Conservation (phyloP, 2,888 invertebrate genomes). For the Atethmia centrago region DNA sequence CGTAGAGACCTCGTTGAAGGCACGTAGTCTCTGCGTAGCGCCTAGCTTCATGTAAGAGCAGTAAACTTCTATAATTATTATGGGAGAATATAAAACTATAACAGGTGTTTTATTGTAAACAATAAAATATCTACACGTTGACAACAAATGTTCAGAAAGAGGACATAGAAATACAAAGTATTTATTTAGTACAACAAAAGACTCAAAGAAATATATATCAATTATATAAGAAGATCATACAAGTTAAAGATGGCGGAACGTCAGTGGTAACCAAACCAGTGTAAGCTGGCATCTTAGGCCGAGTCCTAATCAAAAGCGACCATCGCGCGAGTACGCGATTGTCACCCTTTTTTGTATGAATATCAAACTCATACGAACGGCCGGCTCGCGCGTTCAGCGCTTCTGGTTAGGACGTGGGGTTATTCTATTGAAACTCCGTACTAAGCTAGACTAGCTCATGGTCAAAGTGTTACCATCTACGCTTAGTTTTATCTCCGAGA, state of each 20-base stretch:
- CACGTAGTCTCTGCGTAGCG: not conserved
- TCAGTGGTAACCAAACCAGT: not conserved
- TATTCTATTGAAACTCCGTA: not conserved
- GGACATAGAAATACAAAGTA: not conserved
- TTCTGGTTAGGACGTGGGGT: not conserved
- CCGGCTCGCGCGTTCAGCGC: too few species aligned
- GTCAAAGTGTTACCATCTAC: too few species aligned
- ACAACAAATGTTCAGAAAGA: not conserved
- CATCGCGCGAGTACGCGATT: not conserved
- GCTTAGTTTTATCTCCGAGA: not conserved
- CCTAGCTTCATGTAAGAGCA: slow-evolving; percentile 35
- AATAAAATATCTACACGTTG: not conserved
- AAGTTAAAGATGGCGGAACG: not conserved
- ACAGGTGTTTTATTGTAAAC: slow-evolving; percentile 35
- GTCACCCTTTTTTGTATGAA: not conserved
- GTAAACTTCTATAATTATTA: slow-evolving; percentile 8
- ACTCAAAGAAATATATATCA: too few species aligned
- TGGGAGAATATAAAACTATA: not conserved
- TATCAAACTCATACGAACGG: not conserved
- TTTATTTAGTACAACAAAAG: not conserved
- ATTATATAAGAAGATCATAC: too few species aligned
- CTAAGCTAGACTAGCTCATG: not conserved
- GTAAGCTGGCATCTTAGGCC: not conserved
- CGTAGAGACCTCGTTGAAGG: too few species aligned
- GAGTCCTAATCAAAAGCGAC: too few species aligned